Base-by-base conservation (phyloP, 2,113 vertebrate species). In the Gracilinanus agilis region DNA sequence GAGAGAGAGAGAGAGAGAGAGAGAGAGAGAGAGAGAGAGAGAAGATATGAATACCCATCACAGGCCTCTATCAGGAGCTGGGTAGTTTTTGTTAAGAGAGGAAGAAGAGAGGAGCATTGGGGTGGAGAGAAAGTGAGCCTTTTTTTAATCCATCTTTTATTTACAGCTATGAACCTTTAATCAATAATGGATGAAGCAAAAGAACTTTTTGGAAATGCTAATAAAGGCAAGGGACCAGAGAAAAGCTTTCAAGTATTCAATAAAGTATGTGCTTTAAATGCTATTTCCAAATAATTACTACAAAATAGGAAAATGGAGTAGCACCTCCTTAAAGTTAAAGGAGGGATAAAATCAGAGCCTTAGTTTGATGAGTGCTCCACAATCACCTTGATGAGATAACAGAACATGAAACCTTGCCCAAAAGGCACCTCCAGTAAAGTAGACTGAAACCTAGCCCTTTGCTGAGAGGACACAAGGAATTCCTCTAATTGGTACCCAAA, bases 131-230 rank as follows among this genome's bases (percentile, higher is more conserved):
- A 83, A 83, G 67, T 83, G 67, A 83, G 34, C 8, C 16, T 90
- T 89, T 44, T 44, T 95, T 95, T 93, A 93, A 90, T 95, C 90
- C 92, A 95, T 54, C 53, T 95, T 95, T 97, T 97, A 96, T 88
- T 98, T 97, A 94, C 53, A 97, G 97, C 92, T 96, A 97, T 88
- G 94, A 96, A 94, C 83, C 24, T 96, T 96, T 93, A 94, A 90
- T 94, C 94, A 94, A 89, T 93, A 92, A 96, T 95, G 91, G 97
- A 97, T 97, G 93, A 98, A 98, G 96, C 54, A 49, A 90, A 92
- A 92, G 92, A 56, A 97, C 91, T 90, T 96, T 98, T 97, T 95
- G 96, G 93, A 97, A 97, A 96, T 94, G 88, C 88, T 97, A 93
- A 96, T 96, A 95, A 97, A 96, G 61, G 95, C 95, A 61, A 93